These are phyloP conservation scores for Sternotherus odoratus DNA, from an alignment of 2,797 vertebrate species.

Conservation along the genomic window DNA sequence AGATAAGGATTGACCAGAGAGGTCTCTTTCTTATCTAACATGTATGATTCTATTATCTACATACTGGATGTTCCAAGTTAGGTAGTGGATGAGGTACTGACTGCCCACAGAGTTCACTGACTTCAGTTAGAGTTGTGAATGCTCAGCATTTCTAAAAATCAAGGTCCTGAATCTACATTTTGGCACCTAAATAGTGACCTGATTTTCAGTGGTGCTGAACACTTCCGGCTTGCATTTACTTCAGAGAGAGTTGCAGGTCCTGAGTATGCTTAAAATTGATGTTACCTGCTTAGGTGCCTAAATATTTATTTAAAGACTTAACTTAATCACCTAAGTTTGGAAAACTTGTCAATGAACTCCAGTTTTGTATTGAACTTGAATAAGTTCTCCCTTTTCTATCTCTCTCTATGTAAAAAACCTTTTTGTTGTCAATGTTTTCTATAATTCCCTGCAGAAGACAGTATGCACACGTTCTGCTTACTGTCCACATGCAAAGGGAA, in stretches of 20 bases:
- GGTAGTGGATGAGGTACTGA: not conserved
- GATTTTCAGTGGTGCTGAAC: no score
- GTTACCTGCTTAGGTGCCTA: no score
- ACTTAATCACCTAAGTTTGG: not conserved
- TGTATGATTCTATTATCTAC: not conserved
- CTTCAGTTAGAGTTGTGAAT: not conserved
- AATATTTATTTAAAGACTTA: not conserved
- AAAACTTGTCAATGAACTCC: not conserved
- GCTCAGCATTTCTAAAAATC: no score
- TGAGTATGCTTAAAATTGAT: no score
- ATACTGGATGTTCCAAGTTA: not conserved
- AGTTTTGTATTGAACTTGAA: not conserved
- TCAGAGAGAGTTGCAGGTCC: no score
- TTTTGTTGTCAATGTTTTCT: not conserved
- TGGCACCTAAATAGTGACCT: no score
- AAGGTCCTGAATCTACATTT: no score
- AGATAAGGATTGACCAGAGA: not conserved
- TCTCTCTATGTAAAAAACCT: not conserved
- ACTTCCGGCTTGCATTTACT: no score
- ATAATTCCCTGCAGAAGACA: not conserved
- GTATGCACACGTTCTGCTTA: not conserved
- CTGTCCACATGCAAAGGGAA: not conserved
- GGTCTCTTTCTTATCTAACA: not conserved
- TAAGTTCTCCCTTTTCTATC: not conserved
- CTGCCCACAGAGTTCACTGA: not conserved